Base-by-base conservation (phyloP, 1,140 invertebrate genomes). In the Cotesia vestalis region DNA sequence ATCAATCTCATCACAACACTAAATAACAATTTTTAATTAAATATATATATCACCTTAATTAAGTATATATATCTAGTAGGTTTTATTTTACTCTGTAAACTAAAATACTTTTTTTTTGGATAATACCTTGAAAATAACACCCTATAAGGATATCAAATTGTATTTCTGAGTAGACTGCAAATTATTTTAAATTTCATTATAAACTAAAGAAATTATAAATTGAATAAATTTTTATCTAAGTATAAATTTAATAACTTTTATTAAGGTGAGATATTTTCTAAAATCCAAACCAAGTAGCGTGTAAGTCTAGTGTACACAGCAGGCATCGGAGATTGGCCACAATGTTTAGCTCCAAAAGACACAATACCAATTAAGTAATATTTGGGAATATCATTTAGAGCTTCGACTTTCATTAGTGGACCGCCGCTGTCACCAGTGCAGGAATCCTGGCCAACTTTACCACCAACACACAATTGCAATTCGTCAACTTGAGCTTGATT, bases 391-490 rank as follows among this genome's bases (percentile, higher is more conserved):
- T 78, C 79, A 38, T 83, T 67, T n/a, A 73, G 78, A 34, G 78
- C 76, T 57, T 86, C 83, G 20, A 88, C 80, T 71, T 88, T 88
- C 89, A 92, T 90, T 1, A 93, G 82, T 0, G 91, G 91, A 3
- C 91, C 91, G 0, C 91, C 91, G n/a, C 89, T 91, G 72, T 92
- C 91, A 2, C 90, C 90, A 0, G 87, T 86, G 67, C 91, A 92
- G 1, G 90, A 89, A 71, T 93, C 91, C 72, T 89, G 81, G 4
- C 88, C 88, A 0, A 81, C 76, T 9, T 86, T 78, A 6, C 89
- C 90, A 9, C 90, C 91, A 0, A 90, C 90, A 76, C 91, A 92
- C 66, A 91, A 80, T 74, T 91, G 89, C 12, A 75, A 80, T 0
- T 83, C 75, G 14, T 78, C 84, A 9, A 89, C 80, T 6, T 82